These are phyloP conservation scores for Stercorarius parasiticus DNA, from an alignment of 2,113 vertebrate genomes.

Conservation along the genomic window DNA sequence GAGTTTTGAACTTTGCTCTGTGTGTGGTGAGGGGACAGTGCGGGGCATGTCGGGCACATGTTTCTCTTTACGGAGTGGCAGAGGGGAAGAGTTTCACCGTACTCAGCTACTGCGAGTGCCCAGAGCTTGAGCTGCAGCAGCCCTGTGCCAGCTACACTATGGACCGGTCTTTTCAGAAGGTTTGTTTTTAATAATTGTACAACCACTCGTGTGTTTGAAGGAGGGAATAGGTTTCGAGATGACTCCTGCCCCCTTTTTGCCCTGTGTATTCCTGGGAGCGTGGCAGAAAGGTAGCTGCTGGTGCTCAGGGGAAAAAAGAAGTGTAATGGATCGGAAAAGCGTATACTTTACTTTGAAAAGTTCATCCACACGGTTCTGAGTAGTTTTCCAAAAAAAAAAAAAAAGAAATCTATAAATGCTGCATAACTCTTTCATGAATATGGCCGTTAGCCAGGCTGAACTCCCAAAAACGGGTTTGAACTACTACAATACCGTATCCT, in stretches of 20 bases:
- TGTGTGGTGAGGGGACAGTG: background rate
- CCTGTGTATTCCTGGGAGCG: background rate
- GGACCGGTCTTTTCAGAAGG: background rate
- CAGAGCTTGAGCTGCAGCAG: background rate
- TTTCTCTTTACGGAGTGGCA: background rate
- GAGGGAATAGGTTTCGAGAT: conserved; percentile 37
- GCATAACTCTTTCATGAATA: conserved; percentile 52
- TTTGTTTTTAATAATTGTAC: conserved; percentile 24
- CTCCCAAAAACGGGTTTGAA: conserved; percentile 34
- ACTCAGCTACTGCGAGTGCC: background rate
- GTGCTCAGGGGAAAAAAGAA: background rate
- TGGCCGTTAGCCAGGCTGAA: conserved; percentile 35
- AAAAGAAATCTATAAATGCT: conserved; percentile 38
- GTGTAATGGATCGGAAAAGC: conserved; percentile 49
- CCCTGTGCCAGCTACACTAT: background rate
- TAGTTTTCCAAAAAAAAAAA: background rate
- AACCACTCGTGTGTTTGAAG: background rate
- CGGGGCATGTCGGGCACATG: accelerated
- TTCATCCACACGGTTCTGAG: conserved; percentile 5
- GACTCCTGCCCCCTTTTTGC: conserved; percentile 8
- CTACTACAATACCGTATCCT: background rate
- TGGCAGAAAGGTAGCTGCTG: conserved; percentile 1
- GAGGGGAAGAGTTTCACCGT: background rate
- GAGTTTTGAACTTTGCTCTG: background rate
- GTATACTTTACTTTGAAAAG: conserved; percentile 39